These are phyloP conservation scores for Bellardia bayeri DNA, from an alignment of 2,888 invertebrate species.

Conservation along the genomic window DNA sequence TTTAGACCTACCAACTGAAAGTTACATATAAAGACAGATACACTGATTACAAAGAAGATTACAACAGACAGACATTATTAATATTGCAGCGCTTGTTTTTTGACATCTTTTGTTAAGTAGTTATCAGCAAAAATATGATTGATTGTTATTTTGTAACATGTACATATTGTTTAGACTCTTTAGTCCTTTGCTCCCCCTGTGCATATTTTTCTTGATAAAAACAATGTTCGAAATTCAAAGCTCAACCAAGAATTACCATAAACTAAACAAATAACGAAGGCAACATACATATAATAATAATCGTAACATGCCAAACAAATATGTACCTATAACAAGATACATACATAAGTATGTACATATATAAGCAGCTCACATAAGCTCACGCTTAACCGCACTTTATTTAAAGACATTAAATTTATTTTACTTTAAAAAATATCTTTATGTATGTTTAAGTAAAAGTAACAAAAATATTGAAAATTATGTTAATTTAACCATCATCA, in stretches of 20 bases:
- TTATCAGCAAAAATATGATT: conserved; percentile 55
- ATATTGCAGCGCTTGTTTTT: conserved; percentile 34
- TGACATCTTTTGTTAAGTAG: conserved; percentile 49
- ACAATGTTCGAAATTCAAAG: conserved; percentile 13
- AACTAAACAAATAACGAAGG: conserved; percentile 6
- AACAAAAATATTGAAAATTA: neutral
- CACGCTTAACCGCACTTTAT: neutral
- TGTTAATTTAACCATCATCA: conserved; percentile 13
- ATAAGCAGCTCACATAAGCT: neutral
- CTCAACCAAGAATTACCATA: conserved; percentile 14
- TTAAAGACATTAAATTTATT: neutral
- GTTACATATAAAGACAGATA: neutral
- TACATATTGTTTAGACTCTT: conserved; percentile 8
- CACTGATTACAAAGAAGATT: neutral
- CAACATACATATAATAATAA: neutral
- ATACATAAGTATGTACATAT: neutral
- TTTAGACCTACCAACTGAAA: neutral
- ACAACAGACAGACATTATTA: conserved; percentile 46
- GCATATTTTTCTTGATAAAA: neutral
- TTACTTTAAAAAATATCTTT: neutral
- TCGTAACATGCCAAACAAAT: neutral
- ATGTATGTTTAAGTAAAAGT: neutral
- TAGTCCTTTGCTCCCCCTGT: neutral
- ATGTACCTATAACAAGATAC: neutral
- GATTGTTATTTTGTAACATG: conserved; percentile 36